Percentiles rank a stretch among this genome's conserved stretches.
These are phyloP conservation scores for Lasioglossum pauxillum DNA, from an alignment of 2,888 invertebrate genomes.

Conservation along the genomic window DNA sequence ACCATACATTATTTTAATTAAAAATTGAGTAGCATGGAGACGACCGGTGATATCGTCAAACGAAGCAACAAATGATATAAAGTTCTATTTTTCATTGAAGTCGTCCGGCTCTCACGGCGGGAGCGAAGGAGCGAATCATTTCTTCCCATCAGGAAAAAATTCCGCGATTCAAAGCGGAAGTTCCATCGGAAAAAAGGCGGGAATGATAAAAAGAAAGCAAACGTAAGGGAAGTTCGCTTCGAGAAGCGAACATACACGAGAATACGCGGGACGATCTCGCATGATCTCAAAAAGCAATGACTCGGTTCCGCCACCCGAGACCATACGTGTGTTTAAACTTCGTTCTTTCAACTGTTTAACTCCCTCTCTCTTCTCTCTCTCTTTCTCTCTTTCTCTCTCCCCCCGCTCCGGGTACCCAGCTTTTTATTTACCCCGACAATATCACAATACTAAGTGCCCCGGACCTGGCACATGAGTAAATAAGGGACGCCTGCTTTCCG, in stretches of 20 bases:
- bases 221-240: neutral
- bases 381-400: neutral
- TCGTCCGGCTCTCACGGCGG: too few relatives aligned
- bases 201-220: neutral
- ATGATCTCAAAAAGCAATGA: conserved; percentile 22
- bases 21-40: neutral
- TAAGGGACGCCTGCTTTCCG: conserved; percentile 60
- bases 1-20: neutral
- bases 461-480: conserved; percentile 73
- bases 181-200: neutral
- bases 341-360: conserved; percentile 44
- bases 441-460: conserved; percentile 76
- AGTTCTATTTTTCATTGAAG: too few relatives aligned
- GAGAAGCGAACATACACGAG: neutral
- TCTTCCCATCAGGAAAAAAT: neutral
- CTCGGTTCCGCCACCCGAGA: conserved; percentile 20
- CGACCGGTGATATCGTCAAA: neutral
- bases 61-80: neutral
- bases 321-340: conserved; percentile 72
- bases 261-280: neutral
- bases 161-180: neutral
- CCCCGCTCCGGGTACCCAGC: neutral
- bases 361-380: neutral
- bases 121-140: neutral
- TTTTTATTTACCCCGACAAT: conserved; percentile 74